Conservation (phyloP, 2,113 vertebrate genomes). For the Pseudopipra pipra region DNA sequence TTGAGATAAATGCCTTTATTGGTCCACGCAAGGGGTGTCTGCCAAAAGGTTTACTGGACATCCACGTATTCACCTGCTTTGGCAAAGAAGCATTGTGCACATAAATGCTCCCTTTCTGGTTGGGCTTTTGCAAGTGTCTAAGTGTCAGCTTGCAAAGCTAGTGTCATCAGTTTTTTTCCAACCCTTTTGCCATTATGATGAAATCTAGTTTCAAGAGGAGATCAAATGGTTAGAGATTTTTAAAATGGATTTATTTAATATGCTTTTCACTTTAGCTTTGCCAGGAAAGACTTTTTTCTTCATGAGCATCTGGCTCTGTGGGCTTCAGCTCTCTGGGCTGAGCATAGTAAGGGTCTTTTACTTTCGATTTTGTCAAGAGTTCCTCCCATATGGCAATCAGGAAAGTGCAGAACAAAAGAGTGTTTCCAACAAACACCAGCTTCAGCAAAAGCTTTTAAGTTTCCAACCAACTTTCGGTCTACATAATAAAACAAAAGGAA, state of each 20-base stretch:
- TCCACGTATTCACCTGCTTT: not conserved
- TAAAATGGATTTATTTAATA: not conserved
- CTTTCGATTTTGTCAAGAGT: not conserved
- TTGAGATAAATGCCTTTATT: not conserved
- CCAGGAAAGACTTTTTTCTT: not conserved
- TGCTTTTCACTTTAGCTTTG: not conserved
- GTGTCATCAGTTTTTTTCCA: not conserved
- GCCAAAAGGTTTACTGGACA: not conserved
- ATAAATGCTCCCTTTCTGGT: not conserved
- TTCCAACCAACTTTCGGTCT: not conserved
- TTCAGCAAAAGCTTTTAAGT: not conserved
- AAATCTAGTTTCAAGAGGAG: not conserved
- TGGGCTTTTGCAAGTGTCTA: not conserved
- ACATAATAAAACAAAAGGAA: not conserved
- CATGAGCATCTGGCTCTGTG: not conserved
- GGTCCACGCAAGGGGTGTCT: not conserved
- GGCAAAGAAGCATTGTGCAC: not conserved
- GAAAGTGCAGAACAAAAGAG: not conserved
- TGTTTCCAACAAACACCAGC: slow-evolving; percentile 8
- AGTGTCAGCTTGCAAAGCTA: not conserved
- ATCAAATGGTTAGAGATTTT: not conserved
- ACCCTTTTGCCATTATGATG: not conserved
- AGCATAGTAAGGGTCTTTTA: not conserved
- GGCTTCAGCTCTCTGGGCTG: not conserved
- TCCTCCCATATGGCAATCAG: slow-evolving; percentile 6